phyloP scores from a whole-genome alignment of 2,888 invertebrate genomes.

The Morpho helenor region DNA sequence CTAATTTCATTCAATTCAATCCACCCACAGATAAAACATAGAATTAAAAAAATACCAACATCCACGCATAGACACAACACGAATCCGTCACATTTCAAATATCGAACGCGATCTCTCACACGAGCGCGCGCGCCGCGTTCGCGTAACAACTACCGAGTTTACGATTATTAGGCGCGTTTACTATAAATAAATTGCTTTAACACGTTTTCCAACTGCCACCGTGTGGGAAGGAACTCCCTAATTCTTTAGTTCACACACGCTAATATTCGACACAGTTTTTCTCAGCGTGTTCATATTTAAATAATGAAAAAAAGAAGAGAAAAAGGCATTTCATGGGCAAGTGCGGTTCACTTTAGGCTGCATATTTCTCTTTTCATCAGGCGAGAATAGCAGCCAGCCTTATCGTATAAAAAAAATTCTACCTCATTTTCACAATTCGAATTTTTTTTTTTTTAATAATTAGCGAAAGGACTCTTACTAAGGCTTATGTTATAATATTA shows the following conservation, averaged over 20 bases:
- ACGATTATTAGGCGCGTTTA: conserved; percentile 46
- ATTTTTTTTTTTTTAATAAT: too few species aligned
- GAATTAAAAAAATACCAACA: background rate
- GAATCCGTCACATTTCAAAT: conserved; percentile 32
- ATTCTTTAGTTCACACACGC: conserved; percentile 13
- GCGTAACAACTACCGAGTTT: conserved; percentile 39
- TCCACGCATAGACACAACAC: conserved; percentile 22
- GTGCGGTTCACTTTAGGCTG: too few species aligned
- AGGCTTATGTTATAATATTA: too few species aligned
- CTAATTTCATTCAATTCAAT: too few species aligned
- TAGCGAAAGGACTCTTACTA: too few species aligned
- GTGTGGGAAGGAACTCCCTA: conserved; percentile 26
- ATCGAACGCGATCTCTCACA: conserved; percentile 29
- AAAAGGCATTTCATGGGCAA: too few species aligned
- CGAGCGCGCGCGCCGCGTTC: conserved; percentile 58
- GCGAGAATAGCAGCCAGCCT: too few species aligned
- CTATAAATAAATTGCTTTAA: conserved; percentile 57
- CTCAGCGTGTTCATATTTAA: background rate
- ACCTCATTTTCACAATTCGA: too few species aligned
- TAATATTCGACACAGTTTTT: background rate
- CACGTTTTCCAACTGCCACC: conserved; percentile 26
- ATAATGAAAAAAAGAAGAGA: too few species aligned
- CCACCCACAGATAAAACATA: too few species aligned
- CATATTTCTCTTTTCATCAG: too few species aligned
- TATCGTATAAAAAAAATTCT: too few species aligned